Base-by-base conservation (phyloP, 2,113 vertebrate genomes). In the Caranx melampygus region DNA sequence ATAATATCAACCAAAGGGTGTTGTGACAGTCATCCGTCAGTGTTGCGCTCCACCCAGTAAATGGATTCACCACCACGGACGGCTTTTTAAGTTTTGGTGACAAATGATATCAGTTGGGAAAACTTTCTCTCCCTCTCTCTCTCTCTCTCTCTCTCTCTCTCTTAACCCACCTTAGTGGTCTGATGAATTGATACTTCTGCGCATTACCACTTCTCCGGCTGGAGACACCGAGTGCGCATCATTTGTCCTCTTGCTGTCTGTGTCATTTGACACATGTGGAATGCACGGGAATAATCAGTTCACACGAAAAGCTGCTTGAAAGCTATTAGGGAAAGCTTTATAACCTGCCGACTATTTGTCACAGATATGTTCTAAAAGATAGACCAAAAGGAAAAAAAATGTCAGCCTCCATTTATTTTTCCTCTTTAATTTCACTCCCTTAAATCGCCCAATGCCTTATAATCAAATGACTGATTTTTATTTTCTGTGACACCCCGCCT, bases 1-100 rank as follows among this genome's bases (percentile, higher is more conserved):
- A 69, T 57, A 26, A 47, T 76, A 82, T 71, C 26, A 71, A 33
- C 57, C 70, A 63, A 81, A 66, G 26, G 12, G 49, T 35, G 44
- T 63, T 76, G 77, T 70, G 63, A 71, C 64, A 83, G 16, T 33
- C 72, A 80, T 82, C 51, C 51, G 67, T 85, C 71, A 65, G 57
- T 18, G 62, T 57, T 59, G 10, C 31, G 6, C 49, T 40, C 9
- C 12, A 14, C 18, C 26, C 31, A 55, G 62, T 44, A 70, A 72
- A 72, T 69, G 44, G 35, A 7, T 51, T 63, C 49, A 37, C 61
- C 49, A 37, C 61, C 31, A 16, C 65, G 52, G 21, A 52, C 1
- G 35, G 21, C 4, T 64, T 72, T 55, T 64, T 66, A 78, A 9
- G 37, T 76, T 82, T 70, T 51, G 4, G 34, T 33, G 16, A 64